Conservation (phyloP, 2,888 invertebrate genomes). For the Cancer borealis region DNA sequence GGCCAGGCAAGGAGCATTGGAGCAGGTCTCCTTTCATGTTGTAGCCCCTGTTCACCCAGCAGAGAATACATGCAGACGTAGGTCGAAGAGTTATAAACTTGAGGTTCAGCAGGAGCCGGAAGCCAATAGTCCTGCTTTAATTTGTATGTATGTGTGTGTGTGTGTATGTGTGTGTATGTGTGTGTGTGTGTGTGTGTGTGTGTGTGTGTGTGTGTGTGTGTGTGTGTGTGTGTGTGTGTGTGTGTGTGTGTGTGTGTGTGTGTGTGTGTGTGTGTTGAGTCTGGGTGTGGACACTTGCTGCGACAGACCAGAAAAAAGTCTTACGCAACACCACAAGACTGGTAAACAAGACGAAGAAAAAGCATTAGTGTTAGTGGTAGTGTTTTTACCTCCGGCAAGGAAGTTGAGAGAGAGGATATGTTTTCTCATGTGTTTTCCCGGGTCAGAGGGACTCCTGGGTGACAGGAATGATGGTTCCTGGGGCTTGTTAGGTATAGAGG, state of each 20-base stretch:
- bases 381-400: background rate
- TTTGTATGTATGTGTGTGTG: background rate
- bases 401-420: background rate
- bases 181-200: constrained; percentile 41
- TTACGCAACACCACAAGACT: background rate
- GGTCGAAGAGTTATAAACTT: background rate
- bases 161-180: constrained; percentile 2
- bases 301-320: background rate
- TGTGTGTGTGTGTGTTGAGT: background rate
- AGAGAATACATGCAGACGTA: background rate
- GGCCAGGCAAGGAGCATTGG: background rate
- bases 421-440: background rate
- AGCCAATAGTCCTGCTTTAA: background rate
- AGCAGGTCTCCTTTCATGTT: background rate
- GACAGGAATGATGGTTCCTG: background rate
- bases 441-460: background rate
- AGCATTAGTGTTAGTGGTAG: background rate
- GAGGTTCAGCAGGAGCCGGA: background rate
- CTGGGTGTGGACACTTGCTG: background rate
- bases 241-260: constrained; percentile 24
- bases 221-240: constrained; percentile 41
- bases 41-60: background rate
- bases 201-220: background rate
- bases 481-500: background rate
- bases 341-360: background rate